Evolutionary conservation across 2,797 vertebrate species (phyloP).

Genomic region (Hoplostethus mediterraneus): DNA sequence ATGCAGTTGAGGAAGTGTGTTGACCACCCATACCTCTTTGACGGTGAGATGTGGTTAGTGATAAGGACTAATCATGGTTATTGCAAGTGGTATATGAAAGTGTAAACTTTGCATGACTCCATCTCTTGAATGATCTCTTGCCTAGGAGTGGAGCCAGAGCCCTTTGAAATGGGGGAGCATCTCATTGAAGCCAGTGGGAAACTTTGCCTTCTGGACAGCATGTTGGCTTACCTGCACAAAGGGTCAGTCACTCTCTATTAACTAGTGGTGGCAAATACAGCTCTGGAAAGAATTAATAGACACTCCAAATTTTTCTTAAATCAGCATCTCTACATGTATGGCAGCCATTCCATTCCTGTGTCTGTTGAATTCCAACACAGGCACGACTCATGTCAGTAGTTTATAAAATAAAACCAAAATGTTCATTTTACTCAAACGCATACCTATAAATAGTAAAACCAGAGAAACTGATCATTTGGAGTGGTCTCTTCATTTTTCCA

Average conservation of each 20-base stretch:
- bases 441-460: too few species aligned
- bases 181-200: conserved; percentile 94
- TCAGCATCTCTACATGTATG: too few species aligned
- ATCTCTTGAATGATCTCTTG: not conserved
- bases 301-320: too few species aligned
- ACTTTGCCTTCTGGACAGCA: conserved; percentile 89
- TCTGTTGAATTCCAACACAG: too few species aligned
- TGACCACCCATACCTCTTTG: conserved; percentile 92
- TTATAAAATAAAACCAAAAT: too few species aligned
- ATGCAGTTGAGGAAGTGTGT: conserved; percentile 95
- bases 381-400: too few species aligned
- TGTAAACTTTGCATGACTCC: not conserved
- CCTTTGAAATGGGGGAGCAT: conserved; percentile 94
- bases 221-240: conserved; percentile 86
- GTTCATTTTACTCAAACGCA: too few species aligned
- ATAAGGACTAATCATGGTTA: not conserved
- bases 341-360: too few species aligned
- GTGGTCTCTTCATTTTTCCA: too few species aligned
- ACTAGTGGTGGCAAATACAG: not conserved
- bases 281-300: too few species aligned
- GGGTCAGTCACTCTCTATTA: conserved; percentile 74
- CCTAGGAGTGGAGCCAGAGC: conserved; percentile 95
- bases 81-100: not conserved
- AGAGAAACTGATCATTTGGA: too few species aligned
- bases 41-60: conserved; percentile 84